Conservation (phyloP, 2,888 invertebrate species). For the Eurytoma californica region DNA sequence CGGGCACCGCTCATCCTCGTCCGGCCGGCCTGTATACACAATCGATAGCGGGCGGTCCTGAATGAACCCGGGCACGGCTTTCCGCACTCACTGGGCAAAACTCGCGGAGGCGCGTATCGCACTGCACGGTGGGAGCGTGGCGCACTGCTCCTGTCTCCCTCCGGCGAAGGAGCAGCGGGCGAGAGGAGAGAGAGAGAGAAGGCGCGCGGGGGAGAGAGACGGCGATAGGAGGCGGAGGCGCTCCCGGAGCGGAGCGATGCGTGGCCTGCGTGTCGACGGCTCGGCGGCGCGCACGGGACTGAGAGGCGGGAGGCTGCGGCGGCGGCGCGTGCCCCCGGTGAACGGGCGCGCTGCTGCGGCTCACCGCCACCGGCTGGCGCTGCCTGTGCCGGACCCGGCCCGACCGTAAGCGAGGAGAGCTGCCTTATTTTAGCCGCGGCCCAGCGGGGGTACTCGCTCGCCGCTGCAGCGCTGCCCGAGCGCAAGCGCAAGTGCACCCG, state of each 20-base stretch:
- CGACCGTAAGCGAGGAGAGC: background rate
- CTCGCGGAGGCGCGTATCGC: too few species aligned
- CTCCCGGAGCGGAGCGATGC: constrained; percentile 1
- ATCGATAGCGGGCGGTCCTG: background rate
- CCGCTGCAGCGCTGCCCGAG: background rate
- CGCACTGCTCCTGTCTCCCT: background rate
- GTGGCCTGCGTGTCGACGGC: constrained; percentile 45
- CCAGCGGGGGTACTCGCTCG: background rate
- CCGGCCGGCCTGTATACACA: background rate
- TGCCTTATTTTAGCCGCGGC: background rate
- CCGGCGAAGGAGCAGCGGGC: background rate
- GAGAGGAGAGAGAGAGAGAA: too few species aligned
- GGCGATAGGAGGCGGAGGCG: constrained; percentile 5
- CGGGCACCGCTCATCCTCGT: background rate
- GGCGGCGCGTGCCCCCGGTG: constrained; percentile 25
- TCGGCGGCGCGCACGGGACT: constrained; percentile 56
- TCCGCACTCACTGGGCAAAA: too few species aligned
- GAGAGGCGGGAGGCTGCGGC: constrained; percentile 9
- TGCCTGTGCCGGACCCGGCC: background rate
- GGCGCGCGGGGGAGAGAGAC: background rate
- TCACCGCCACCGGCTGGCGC: constrained; percentile 49
- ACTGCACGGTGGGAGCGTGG: background rate
- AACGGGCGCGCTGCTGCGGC: constrained; percentile 21
- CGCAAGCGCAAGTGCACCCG: background rate
- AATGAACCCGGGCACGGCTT: background rate